Percentiles rank a stretch among this genome's conserved stretches.
Conservation (phyloP, 2,797 vertebrate genomes). For the Peromyscus melanophrys region DNA sequence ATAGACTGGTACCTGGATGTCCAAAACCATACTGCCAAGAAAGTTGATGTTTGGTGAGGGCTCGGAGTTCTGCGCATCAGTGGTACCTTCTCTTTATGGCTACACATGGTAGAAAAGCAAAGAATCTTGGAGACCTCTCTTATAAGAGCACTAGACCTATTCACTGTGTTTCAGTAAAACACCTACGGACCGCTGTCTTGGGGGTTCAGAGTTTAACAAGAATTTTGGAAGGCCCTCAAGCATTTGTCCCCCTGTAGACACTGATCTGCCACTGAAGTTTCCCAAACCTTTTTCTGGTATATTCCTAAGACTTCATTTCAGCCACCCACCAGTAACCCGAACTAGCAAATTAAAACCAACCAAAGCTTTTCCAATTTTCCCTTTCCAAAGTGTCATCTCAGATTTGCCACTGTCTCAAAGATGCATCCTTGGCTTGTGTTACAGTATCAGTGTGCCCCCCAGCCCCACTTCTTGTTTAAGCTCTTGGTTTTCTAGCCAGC, state of each 20-base stretch:
- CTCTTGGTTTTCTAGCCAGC: neutral
- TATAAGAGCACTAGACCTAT: neutral
- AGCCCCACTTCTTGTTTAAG: neutral
- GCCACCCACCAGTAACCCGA: neutral
- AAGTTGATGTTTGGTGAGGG: neutral
- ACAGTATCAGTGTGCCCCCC: neutral
- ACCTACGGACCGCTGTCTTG: neutral
- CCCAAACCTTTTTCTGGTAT: neutral
- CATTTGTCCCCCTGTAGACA: neutral
- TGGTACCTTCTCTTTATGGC: neutral
- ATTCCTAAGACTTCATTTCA: neutral
- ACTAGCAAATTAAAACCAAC: neutral
- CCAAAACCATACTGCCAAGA: neutral
- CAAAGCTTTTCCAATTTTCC: neutral
- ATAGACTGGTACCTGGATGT: neutral
- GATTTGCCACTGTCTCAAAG: neutral
- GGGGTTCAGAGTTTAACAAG: neutral
- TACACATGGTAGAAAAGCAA: neutral
- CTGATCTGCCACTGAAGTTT: neutral
- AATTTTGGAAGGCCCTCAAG: neutral
- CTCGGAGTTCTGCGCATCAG: neutral
- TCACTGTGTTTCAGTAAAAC: neutral
- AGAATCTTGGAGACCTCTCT: neutral
- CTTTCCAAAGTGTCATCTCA: neutral
- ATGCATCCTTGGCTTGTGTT: neutral